phyloP scores from a whole-genome alignment of 2,113 vertebrate species.

The Oryzias melastigma region DNA sequence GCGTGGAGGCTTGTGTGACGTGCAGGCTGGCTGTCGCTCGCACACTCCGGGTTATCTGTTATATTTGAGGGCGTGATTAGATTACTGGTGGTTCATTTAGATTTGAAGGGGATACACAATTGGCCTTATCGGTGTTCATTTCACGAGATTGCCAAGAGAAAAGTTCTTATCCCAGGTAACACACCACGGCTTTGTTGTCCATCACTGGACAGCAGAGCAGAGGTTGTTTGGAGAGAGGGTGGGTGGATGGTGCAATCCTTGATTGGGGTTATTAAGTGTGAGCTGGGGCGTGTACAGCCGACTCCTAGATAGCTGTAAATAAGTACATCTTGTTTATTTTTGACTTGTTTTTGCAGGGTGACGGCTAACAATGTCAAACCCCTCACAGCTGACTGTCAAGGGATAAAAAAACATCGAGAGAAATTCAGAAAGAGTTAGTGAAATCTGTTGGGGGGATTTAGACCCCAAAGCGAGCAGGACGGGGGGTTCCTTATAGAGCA shows the following conservation, averaged over 20 bases:
- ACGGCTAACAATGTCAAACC: conserved; percentile 66
- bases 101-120: background rate
- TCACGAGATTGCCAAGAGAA: background rate
- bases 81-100: conserved; percentile 14
- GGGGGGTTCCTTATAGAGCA: conserved; percentile 73
- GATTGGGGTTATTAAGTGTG: no score
- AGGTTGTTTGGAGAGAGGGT: conserved; percentile 4
- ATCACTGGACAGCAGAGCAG: background rate
- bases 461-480: conserved; percentile 3
- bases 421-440: no score
- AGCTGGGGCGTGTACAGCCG: no score
- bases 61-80: conserved; percentile 12
- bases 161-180: background rate
- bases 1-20: background rate
- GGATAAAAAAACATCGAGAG: conserved; percentile 18
- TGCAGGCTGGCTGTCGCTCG: background rate
- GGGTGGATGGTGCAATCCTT: background rate
- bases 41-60: conserved; percentile 19
- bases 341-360: no score
- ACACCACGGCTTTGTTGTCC: background rate
- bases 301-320: no score
- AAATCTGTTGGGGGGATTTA: conserved; percentile 76
- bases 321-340: no score
- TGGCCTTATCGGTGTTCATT: background rate
- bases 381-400: conserved; percentile 76